Percentiles rank a stretch among this genome's conserved stretches.
phyloP scores from a whole-genome alignment of 2,888 invertebrate species.

The Aporophyla lueneburgensis region DNA sequence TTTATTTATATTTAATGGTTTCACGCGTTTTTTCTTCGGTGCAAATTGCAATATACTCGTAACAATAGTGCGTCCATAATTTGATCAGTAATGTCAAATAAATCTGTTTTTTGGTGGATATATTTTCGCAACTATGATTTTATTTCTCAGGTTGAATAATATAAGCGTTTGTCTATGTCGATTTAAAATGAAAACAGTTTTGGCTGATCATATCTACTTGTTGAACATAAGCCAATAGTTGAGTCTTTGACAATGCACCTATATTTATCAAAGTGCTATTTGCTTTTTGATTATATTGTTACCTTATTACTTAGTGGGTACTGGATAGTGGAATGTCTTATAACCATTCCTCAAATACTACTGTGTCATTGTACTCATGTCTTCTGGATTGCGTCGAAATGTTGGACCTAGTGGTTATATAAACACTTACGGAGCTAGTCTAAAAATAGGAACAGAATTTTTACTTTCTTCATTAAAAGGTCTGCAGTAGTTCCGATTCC shows the following conservation, averaged over 20 bases:
- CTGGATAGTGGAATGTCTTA: neutral
- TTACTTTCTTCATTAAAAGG: neutral
- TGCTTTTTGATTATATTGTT: neutral
- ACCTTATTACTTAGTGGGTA: neutral
- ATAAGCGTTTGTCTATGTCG: neutral
- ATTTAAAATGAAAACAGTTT: neutral
- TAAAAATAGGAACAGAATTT: neutral
- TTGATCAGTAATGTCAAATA: neutral
- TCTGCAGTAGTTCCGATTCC: neutral
- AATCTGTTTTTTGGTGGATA: neutral
- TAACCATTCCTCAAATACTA: neutral
- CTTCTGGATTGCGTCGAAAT: neutral
- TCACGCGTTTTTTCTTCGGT: neutral
- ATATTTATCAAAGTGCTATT: slow-evolving; percentile 9
- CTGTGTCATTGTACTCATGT: neutral
- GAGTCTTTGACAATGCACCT: slow-evolving; percentile 13
- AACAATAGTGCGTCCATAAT: slow-evolving; percentile 5
- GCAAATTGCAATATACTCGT: neutral
- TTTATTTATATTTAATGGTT: slow-evolving; percentile 1
- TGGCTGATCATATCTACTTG: neutral
- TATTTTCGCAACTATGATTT: neutral
- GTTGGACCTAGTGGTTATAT: neutral
- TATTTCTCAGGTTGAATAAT: neutral
- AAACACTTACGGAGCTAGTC: neutral
- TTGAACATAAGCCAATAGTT: slow-evolving; percentile 22